phyloP scores from a whole-genome alignment of 2,797 vertebrate genomes.

The Cyclura pinguis region DNA sequence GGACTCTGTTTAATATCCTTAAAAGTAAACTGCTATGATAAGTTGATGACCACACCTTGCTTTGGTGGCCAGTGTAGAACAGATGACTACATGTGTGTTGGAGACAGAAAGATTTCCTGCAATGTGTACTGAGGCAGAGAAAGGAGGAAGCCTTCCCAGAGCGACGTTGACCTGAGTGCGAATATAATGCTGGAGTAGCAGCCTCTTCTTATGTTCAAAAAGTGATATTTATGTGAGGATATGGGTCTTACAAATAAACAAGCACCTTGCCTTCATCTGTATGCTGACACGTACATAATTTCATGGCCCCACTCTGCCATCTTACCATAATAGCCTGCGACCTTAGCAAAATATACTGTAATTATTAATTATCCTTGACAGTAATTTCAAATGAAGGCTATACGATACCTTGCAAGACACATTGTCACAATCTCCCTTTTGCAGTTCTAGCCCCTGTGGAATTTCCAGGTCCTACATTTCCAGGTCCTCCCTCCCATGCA shows the following conservation, averaged over 20 bases:
- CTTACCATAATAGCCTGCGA: neutral
- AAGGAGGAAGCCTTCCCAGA: neutral
- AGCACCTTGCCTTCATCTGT: neutral
- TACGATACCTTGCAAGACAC: neutral
- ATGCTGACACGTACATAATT: neutral
- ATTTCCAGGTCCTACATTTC: too few species aligned
- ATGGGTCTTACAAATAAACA: neutral
- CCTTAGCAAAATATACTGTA: neutral
- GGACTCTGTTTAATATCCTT: neutral
- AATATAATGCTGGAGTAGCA: too few species aligned
- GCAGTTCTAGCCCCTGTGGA: neutral
- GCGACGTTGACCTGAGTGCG: too few species aligned
- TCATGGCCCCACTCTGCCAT: neutral
- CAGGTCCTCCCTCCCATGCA: neutral
- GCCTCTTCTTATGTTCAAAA: too few species aligned
- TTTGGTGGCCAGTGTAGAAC: neutral
- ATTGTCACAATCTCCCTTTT: neutral
- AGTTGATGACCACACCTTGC: neutral
- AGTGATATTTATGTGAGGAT: too few species aligned
- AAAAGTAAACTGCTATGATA: neutral
- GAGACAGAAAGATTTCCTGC: neutral
- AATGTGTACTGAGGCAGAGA: neutral
- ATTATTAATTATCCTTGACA: conserved; percentile 1
- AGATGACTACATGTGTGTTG: neutral
- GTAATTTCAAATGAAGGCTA: neutral